Percentiles rank a stretch among this genome's conserved stretches.
phyloP scores from a whole-genome alignment of 2,888 invertebrate species.

The Quadroppia sp. region DNA sequence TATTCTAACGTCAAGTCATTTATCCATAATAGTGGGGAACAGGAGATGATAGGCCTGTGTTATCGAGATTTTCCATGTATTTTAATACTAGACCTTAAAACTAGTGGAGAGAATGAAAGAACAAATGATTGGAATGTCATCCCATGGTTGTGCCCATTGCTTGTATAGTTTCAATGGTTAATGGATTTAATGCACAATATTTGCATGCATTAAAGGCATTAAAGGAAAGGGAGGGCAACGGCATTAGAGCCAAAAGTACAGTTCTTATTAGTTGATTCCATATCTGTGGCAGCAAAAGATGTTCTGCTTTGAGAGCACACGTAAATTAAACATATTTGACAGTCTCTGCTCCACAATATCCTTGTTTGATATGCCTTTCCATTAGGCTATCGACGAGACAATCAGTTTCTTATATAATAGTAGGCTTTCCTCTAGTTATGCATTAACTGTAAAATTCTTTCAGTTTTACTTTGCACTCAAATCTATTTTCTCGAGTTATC shows the following conservation, averaged over 20 bases:
- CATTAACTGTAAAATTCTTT: slow-evolving; percentile 1
- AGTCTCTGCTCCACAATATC: slow-evolving; percentile 28
- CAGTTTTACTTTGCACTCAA: not conserved
- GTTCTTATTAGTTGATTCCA: not conserved
- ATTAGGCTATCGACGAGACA: slow-evolving; percentile 1
- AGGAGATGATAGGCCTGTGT: not conserved
- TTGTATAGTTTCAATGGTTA: not conserved
- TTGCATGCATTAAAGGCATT: slow-evolving; percentile 31
- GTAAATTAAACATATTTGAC: slow-evolving; percentile 33
- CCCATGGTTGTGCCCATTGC: slow-evolving; percentile 7
- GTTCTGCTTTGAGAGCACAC: not conserved
- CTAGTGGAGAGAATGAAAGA: not conserved
- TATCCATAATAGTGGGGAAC: not conserved
- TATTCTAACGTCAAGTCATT: not conserved
- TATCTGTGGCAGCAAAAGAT: not conserved
- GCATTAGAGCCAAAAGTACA: not conserved
- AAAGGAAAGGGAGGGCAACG: slow-evolving; percentile 3
- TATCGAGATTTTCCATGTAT: not conserved
- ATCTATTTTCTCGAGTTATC: not conserved
- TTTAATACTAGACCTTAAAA: not conserved
- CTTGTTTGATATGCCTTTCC: slow-evolving; percentile 26
- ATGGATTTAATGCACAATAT: slow-evolving; percentile 33
- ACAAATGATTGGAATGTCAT: not conserved
- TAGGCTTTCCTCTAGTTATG: not conserved
- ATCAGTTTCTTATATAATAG: not conserved